Percentiles rank a stretch among this genome's conserved stretches.
phyloP scores from a whole-genome alignment of 2,888 invertebrate genomes.

The Mechanitis messenoides region DNA sequence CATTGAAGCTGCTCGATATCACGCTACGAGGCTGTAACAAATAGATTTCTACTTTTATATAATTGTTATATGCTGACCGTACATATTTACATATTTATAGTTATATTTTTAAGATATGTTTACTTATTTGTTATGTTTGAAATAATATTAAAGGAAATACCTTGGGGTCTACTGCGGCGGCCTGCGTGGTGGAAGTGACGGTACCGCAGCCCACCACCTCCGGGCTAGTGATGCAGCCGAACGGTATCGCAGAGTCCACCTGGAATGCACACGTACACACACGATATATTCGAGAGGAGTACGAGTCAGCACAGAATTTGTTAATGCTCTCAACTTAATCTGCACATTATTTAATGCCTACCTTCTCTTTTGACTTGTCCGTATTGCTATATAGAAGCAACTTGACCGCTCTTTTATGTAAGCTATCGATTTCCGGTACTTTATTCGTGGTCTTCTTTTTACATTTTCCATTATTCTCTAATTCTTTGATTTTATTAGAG shows the following conservation, averaged over 20 bases:
- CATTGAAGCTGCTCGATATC: constrained; percentile 57
- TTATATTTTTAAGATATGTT: too few relatives aligned
- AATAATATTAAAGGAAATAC: constrained; percentile 34
- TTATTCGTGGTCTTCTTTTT: constrained; percentile 25
- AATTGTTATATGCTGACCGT: too few relatives aligned
- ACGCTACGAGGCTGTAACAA: constrained; percentile 55
- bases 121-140: neutral
- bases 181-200: constrained; percentile 53
- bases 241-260: constrained; percentile 71
- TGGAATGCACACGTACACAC: constrained; percentile 39
- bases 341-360: constrained; percentile 28
- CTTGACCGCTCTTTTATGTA: constrained; percentile 51
- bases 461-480: constrained; percentile 31
- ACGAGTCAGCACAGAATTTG: constrained; percentile 45
- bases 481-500: constrained; percentile 32
- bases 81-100: too few relatives aligned
- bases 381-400: constrained; percentile 53
- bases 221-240: constrained; percentile 72
- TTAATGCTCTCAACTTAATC: constrained; percentile 32
- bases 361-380: constrained; percentile 36
- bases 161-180: constrained; percentile 61
- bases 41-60: too few relatives aligned
- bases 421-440: constrained; percentile 18
- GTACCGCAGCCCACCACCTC: constrained; percentile 71
- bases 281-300: constrained; percentile 10